These are phyloP conservation scores for Graphium colonna DNA, from an alignment of 2,888 invertebrate genomes.

Conservation along the genomic window DNA sequence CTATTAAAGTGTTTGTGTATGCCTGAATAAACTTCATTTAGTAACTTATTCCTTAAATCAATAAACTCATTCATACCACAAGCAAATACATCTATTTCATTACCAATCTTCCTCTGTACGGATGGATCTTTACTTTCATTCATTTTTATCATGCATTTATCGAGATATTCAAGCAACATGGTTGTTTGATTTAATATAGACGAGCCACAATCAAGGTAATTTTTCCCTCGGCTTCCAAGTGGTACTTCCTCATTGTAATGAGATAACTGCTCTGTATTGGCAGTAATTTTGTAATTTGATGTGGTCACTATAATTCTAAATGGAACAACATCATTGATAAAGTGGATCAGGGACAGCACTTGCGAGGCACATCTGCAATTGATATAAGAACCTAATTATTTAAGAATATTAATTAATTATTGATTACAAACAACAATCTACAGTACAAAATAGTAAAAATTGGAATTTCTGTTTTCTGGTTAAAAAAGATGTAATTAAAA, in stretches of 20 bases:
- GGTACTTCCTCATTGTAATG: constrained; percentile 37
- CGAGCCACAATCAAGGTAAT: constrained; percentile 38
- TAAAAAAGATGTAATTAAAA: too few species aligned
- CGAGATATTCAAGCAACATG: constrained; percentile 49
- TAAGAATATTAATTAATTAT: background rate
- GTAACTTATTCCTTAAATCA: constrained; percentile 45
- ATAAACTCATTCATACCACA: constrained; percentile 39
- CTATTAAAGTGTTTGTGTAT: constrained; percentile 29
- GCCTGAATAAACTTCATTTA: constrained; percentile 40
- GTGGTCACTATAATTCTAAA: constrained; percentile 51
- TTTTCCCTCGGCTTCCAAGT: constrained; percentile 19
- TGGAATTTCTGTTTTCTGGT: background rate
- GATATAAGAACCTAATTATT: background rate
- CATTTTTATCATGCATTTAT: constrained; percentile 56
- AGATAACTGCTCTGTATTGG: constrained; percentile 35
- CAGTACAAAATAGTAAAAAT: constrained; percentile 7
- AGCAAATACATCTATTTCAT: constrained; percentile 54
- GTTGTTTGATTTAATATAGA: constrained; percentile 47
- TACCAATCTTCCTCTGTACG: constrained; percentile 44
- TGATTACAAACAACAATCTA: constrained; percentile 14
- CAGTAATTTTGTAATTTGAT: constrained; percentile 39
- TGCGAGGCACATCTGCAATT: constrained; percentile 57
- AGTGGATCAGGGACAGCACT: constrained; percentile 58
- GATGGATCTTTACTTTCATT: constrained; percentile 43
- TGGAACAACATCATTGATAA: constrained; percentile 58